A percentile compares a stretch with the other conserved stretches of the same genome.
Conservation (phyloP, 2,888 invertebrate genomes). For the Dione vanillae region DNA sequence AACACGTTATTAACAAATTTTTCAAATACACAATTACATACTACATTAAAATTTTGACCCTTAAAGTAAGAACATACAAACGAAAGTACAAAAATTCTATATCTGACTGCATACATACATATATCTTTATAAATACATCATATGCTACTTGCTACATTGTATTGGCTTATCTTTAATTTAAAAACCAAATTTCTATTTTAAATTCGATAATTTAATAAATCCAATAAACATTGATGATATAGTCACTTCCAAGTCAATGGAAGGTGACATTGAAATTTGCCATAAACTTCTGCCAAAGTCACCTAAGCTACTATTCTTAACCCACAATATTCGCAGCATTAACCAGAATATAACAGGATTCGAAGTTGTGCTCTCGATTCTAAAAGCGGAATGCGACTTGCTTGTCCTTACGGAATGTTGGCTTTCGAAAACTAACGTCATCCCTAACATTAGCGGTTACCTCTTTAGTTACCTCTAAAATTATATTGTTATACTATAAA, state of each 20-base stretch:
- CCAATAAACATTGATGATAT: not conserved
- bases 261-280: not conserved
- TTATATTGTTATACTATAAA: conserved; percentile 45
- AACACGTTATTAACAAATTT: no score
- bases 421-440: conserved; percentile 37
- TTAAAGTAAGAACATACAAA: no score
- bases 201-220: not conserved
- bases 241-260: not conserved
- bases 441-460: conserved; percentile 43
- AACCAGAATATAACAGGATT: conserved; percentile 44
- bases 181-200: not conserved
- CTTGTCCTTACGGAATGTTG: conserved; percentile 49
- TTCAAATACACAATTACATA: no score
- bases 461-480: conserved; percentile 37
- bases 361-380: conserved; percentile 36
- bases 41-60: no score
- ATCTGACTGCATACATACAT: no score
- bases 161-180: not conserved
- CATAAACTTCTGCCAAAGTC: not conserved
- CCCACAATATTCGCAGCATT: conserved; percentile 50
- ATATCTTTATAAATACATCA: no score
- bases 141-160: not conserved
- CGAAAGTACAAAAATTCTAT: no score
- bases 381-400: conserved; percentile 44
- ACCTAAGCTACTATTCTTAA: not conserved